These are phyloP conservation scores for Ceratina japonica DNA, from an alignment of 1,140 invertebrate genomes.

Conservation along the genomic window DNA sequence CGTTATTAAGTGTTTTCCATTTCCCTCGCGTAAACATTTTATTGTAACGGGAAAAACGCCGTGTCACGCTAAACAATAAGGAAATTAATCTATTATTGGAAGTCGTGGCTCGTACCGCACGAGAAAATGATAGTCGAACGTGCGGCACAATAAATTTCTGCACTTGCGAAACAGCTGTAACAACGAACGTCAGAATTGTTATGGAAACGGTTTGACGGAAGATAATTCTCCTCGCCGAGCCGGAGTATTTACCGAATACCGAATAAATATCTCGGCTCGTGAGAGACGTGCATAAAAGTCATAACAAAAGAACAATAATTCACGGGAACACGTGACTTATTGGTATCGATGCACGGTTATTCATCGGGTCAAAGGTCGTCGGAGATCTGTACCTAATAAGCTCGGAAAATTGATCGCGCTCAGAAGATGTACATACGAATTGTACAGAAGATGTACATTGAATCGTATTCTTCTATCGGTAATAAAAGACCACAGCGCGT, in stretches of 20 bases:
- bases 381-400: background rate
- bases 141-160: background rate
- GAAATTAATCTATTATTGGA: no score
- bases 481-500: no score
- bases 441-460: no score
- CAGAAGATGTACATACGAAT: background rate
- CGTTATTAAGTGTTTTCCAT: no score
- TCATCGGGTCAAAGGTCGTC: background rate
- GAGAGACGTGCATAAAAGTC: background rate
- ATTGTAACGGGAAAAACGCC: no score
- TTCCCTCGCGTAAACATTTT: background rate
- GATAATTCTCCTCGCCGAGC: background rate
- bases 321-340: background rate
- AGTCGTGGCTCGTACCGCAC: background rate
- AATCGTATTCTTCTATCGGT: no score
- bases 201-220: background rate
- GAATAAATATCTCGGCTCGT: background rate
- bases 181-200: background rate
- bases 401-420: background rate
- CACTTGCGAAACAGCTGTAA: background rate
- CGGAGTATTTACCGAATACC: background rate
- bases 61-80: no score
- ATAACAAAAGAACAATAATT: constrained; percentile 21
- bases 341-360: background rate
- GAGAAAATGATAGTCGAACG: background rate